Evolutionary conservation across 2,888 invertebrate genomes (phyloP), one percentile per base, ranked within the genome.

Genomic region (Pandemis heparana): DNA sequence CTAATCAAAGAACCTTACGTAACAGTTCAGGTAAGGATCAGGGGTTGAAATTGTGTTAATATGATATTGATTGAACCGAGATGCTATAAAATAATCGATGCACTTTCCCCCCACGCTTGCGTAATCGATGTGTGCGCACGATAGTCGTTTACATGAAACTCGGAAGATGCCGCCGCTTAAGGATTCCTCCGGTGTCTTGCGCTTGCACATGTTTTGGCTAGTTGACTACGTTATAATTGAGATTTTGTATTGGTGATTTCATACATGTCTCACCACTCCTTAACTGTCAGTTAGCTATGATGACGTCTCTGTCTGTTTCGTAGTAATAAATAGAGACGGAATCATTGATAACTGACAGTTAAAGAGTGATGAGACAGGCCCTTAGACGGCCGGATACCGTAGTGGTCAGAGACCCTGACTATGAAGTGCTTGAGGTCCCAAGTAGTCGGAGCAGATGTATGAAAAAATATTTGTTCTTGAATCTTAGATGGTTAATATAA

Each of bases 31-130:
- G 69, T 60, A 74, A 46, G 14, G 62, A 56, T 23, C 63, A 73
- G 63, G 69, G 69, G 70, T 70, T 63, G 63, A 69, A 70, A 70
- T n/a, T 51, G 59, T 74, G 74, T 74, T 65, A 70, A 74, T 59
- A 67, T 63, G 66, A 41, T 61, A 64, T 48, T 43, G 56, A 41
- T 56, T 53, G 16, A 23, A 16, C 56, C 32, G 69, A 64, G 41
- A 16, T 65, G 65, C 68, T 69, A 73, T 85, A 83, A 85, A 82
- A 82, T 83, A 83, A 87, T 87, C 84, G 86, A 89, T 89, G 87
- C 87, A 85, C 93, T 94, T 93, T 94, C 92, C 85, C 88, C 83
- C 61, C 77, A 7, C 74, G 48, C 79, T 92, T 89, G 91, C 85
- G 89, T 83, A 92, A 92, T 79, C 75, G 77, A 65, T 71, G 79